phyloP scores from a whole-genome alignment of 2,113 vertebrate species.

The Benthochromis sp. region DNA sequence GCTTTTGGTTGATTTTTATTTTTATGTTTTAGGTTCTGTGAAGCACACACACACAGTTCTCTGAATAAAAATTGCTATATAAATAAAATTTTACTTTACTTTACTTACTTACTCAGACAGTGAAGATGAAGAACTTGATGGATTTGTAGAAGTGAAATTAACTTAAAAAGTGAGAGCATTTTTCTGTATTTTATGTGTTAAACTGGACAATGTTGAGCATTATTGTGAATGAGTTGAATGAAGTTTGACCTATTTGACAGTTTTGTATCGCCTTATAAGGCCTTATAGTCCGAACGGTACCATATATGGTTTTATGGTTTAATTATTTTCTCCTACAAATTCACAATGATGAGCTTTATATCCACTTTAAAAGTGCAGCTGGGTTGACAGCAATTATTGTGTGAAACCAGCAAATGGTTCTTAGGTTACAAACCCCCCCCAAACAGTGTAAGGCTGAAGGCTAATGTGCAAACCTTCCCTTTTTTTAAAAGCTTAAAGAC shows the following conservation, averaged over 20 bases:
- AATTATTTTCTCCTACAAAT: neutral
- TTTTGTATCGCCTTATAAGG: neutral
- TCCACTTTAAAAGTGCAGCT: neutral
- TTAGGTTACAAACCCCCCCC: neutral
- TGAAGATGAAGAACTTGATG: neutral
- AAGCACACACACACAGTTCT: neutral
- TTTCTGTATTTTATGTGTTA: neutral
- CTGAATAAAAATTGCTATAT: neutral
- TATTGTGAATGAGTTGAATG: neutral
- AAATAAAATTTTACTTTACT: neutral
- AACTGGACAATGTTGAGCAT: neutral
- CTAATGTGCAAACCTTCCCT: neutral
- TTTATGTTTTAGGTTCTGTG: neutral
- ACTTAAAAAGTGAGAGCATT: neutral
- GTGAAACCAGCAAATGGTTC: neutral
- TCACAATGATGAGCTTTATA: neutral
- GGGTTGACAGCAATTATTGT: neutral
- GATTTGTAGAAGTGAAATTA: neutral
- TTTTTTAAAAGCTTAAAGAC: neutral
- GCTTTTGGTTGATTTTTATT: neutral
- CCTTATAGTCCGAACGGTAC: neutral
- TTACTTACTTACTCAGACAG: neutral
- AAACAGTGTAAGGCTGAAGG: neutral
- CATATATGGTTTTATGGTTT: neutral
- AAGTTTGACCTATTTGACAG: neutral